Evolutionary conservation across 2,113 vertebrate genomes (phyloP), one percentile per base, ranked within the genome.

Genomic region (Parotia lawesii): DNA sequence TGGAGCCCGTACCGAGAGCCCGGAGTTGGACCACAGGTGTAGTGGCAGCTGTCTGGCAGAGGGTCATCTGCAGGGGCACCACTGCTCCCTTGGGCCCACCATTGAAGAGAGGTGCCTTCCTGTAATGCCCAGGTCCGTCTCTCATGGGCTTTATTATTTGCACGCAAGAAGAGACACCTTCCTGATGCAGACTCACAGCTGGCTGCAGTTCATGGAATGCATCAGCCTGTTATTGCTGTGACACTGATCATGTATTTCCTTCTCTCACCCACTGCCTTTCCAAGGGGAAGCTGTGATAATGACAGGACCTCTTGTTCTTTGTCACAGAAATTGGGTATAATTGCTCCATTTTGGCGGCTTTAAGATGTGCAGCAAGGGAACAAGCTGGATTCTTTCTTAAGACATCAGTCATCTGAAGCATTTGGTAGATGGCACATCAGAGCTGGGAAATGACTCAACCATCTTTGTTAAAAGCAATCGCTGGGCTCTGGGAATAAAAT

Each of bases 401-500:
- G 82, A 16, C 15, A 79, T 92, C 90, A 93, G 61, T 95, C 89
- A 95, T 86, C 37, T 40, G 79, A 64, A 93, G 58, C 90, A 74
- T 80, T 92, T 91, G 67, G 90, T 95, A 76, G 85, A 85, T 86
- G 81, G 94, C 60, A 77, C 71, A 92, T 94, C 86, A 71, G 64
- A 77, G 72, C 81, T 93, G 94, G 88, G 94, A 94, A 97, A 91
- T 97, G 96, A 96, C 91, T 97, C 97, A 96, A 57, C 80, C 5
- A 2, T 38, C 79, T 92, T 81, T 94, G 93, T 88, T 89, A 95
- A 91, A 94, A 90, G 93, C 91, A 90, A 37, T 91, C n/a, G 12
- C 51, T 72, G 9, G 4, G 35, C 42, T 90, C 61, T 81, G 90
- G 66, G 87, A 92, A 89, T 67, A 64, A 77, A 87, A 91, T 65